phyloP scores from a whole-genome alignment of 2,888 invertebrate species.

The Lissocephala sabroskyi region DNA sequence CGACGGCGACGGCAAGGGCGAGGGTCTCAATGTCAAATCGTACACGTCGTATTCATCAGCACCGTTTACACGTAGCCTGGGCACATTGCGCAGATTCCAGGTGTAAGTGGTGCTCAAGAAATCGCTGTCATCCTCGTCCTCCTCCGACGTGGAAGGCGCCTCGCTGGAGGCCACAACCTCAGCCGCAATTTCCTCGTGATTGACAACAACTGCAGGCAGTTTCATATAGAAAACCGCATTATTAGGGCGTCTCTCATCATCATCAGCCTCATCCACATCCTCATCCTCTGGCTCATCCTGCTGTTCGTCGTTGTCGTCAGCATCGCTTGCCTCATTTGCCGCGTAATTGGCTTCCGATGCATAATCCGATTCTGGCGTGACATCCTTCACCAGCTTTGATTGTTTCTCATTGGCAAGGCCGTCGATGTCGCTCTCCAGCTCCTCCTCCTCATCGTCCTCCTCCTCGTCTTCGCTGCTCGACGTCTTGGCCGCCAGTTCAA shows the following conservation, averaged over 20 bases:
- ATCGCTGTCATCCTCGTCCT: slow-evolving; percentile 45
- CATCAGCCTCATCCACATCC: slow-evolving; percentile 12
- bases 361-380: slow-evolving; percentile 70
- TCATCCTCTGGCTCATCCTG: slow-evolving; percentile 19
- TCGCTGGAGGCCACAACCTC: too few species aligned
- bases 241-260: too few species aligned
- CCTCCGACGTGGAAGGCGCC: neutral
- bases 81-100: slow-evolving; percentile 67
- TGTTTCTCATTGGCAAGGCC: slow-evolving; percentile 19
- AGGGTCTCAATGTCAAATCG: slow-evolving; percentile 25
- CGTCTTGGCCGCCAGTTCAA: slow-evolving; percentile 38
- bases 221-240: slow-evolving; percentile 44
- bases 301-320: slow-evolving; percentile 19
- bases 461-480: slow-evolving; percentile 14
- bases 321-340: slow-evolving; percentile 37
- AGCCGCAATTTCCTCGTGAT: neutral
- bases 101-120: slow-evolving; percentile 68
- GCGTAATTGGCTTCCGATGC: slow-evolving; percentile 67
- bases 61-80: slow-evolving; percentile 57
- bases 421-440: slow-evolving; percentile 17
- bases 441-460: slow-evolving; percentile 17
- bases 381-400: slow-evolving; percentile 49
- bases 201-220: slow-evolving; percentile 24
- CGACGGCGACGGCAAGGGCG: neutral
- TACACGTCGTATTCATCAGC: slow-evolving; percentile 24